Base-by-base conservation (phyloP, 2,888 invertebrate species). In the Eueremaeus valkanovi region DNA sequence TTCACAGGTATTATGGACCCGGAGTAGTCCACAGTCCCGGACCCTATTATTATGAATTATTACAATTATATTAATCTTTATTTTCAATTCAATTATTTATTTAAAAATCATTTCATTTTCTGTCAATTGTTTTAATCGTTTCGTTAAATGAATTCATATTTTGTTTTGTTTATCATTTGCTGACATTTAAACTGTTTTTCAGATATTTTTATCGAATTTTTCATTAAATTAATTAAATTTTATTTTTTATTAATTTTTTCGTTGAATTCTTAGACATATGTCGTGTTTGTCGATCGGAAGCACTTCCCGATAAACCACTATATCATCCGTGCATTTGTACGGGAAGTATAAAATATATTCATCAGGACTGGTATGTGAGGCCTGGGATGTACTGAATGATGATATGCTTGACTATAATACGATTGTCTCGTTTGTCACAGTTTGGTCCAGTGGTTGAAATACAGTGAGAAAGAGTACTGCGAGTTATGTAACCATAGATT, bases 281-380 rank as follows among this genome's bases (percentile, higher is more conserved):
- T 86, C 90, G 98, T 82, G 97, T 99, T 81, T 98, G 98, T 85
- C 89, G 98, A 79, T 95, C 95, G 79, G 98, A 98, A 84, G 95
- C 92, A 63, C 87, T 91, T 63, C 87, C 90, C 18, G 98, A 98
- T 82, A 89, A 95, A 79, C 96, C 95, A 0, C 86, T 99, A 13
- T 98, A 94, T 84, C 95, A 99, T 85, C 99, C 99, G 0, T 99
- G 98, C 84, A 95, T 98, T 75, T 99, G 99, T 83, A 97, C 97
- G 33, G 99, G 99, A 74, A 96, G 95, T 81, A 99, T 99, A 81
- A 98, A 98, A 86, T 99, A 93, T 88, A 97, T 98, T 77, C 98
- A 98, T 85, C 97, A 98, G 85, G 97, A 98, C 83, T 97, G 85
- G 85, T 85, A 80, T 78, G 82, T 78, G n/a, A n/a, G n/a, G n/a